phyloP scores from a whole-genome alignment of 35 echinoderm and acorn worm genomes.

The Ophioderma brevispina region DNA sequence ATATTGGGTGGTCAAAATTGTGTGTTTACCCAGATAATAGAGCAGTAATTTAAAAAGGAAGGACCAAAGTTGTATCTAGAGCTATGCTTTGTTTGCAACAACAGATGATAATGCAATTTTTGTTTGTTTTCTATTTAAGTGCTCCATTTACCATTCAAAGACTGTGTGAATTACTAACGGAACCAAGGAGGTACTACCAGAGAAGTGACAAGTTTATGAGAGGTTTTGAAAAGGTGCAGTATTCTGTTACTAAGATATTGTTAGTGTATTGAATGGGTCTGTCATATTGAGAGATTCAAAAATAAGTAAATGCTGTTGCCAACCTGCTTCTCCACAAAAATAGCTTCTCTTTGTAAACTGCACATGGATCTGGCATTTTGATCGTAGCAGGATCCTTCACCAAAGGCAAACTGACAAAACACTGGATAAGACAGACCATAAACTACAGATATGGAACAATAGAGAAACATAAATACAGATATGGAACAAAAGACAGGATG shows the following conservation, averaged over 20 bases:
- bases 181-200: conserved; percentile 89
- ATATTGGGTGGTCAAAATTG: not conserved
- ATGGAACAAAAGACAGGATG: too few relatives aligned
- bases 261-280: not conserved
- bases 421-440: not conserved
- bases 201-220: conserved; percentile 97
- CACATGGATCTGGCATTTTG: not conserved
- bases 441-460: too few relatives aligned
- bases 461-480: too few relatives aligned
- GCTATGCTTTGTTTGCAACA: too few relatives aligned
- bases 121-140: conserved; percentile 43
- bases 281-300: not conserved
- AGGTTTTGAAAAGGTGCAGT: conserved; percentile 92
- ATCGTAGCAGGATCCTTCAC: not conserved
- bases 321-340: not conserved
- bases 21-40: not conserved
- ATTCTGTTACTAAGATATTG: too few relatives aligned
- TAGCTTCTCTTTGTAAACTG: not conserved
- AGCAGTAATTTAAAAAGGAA: too few relatives aligned
- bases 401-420: not conserved
- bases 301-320: too few relatives aligned
- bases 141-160: conserved; percentile 98
- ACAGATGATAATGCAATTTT: too few relatives aligned
- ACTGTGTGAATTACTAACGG: conserved; percentile 89
- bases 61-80: too few relatives aligned